phyloP scores from a whole-genome alignment of 2,888 invertebrate species.

The Xanthorhoe spadicearia region DNA sequence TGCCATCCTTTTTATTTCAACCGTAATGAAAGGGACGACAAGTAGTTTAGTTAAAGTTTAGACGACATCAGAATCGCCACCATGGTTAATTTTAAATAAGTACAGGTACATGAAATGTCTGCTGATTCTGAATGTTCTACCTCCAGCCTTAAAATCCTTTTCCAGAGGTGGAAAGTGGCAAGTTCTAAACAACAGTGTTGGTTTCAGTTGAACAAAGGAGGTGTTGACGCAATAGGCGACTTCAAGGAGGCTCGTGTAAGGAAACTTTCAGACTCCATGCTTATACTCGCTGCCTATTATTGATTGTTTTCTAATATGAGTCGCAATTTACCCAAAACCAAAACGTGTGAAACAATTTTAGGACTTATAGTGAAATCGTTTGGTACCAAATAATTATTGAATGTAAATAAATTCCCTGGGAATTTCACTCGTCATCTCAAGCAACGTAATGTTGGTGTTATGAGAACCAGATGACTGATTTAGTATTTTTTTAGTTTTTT shows the following conservation, averaged over 20 bases:
- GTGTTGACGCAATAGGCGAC: conserved; percentile 52
- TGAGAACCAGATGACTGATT: no score
- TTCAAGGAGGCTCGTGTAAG: conserved; percentile 48
- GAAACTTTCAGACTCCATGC: conserved; percentile 45
- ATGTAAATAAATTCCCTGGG: no score
- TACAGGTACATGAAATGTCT: conserved; percentile 34
- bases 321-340: conserved; percentile 1
- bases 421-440: no score
- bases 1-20: no score
- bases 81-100: no score
- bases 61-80: no score
- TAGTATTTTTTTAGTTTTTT: background rate
- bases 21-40: no score
- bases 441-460: no score
- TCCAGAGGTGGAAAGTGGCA: conserved; percentile 51
- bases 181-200: conserved; percentile 56
- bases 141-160: conserved; percentile 53
- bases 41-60: no score
- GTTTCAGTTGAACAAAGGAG: conserved; percentile 54
- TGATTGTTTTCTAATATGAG: conserved; percentile 11
- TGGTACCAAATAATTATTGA: background rate
- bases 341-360: conserved; percentile 3
- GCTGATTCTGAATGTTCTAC: conserved; percentile 41
- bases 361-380: background rate
- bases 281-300: conserved; percentile 10